Evolutionary conservation across 2,797 vertebrate genomes (phyloP).

Genomic region (Thamnophis elegans): DNA sequence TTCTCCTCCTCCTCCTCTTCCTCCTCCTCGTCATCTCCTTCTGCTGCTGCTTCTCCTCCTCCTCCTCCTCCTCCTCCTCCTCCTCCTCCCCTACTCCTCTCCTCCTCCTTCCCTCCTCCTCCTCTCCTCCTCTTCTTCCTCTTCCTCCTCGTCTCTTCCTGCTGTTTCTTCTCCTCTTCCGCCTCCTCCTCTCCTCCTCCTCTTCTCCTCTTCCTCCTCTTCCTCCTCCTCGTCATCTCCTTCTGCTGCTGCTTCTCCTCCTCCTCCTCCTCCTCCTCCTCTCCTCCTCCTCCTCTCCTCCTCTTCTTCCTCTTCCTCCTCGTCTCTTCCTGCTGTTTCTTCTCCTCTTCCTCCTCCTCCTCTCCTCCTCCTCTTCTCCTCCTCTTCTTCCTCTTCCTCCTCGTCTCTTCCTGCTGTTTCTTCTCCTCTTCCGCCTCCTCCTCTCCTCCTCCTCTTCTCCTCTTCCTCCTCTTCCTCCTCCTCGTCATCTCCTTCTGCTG

Average conservation of each 20-base stretch:
- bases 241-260: no score
- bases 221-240: background rate
- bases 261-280: background rate
- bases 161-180: background rate
- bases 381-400: background rate
- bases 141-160: background rate
- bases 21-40: no score
- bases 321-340: no score
- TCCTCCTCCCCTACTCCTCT: no score
- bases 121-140: background rate
- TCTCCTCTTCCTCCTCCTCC: background rate
- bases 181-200: background rate
- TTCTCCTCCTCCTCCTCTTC: no score
- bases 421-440: no score
- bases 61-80: no score
- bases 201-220: background rate
- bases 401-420: no score
- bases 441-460: background rate
- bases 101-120: no score
- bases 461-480: background rate
- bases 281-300: background rate
- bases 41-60: no score
- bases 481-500: background rate
- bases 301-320: background rate
- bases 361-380: background rate